Base-by-base conservation (phyloP, 2,113 vertebrate genomes). In the Gobiocypris rarus region DNA sequence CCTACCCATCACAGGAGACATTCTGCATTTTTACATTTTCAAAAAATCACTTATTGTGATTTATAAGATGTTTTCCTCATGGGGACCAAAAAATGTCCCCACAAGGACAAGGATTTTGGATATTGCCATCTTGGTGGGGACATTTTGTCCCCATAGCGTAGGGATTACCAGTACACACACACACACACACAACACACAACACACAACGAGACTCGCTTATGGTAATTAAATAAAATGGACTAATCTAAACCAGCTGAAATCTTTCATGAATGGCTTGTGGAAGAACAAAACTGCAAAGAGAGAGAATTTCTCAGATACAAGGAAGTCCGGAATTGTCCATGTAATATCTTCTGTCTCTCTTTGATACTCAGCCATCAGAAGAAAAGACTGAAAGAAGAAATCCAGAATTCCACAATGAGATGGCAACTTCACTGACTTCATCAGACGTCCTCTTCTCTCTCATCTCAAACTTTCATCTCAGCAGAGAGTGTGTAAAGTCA, bases 301-400 rank as follows among this genome's bases (percentile, higher is more conserved):
- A 83, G 34, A 76, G 10, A 11, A 52, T 56, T 48, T 45, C 67
- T 75, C 45, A 69, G 82, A 56, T 15, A 83, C 48, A 17, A 79
- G 77, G 75, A 80, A 82, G 86, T 82, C 71, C 43, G 9, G 52
- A 87, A 82, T 59, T 83, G 85, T 81, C 89, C 85, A 85, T 88
- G 82, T 79, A 88, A 73, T 65, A 43, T 74, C 56, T 80, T 79
- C 24, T 69, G 22, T 48, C 38, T 76, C 50, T 52, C 73, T 86
- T 83, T 87, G 79, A 88, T 80, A 52, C 34, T 43, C 48, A 84
- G 82, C 38, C 78, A 87, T 84, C 79, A 84, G 19, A 69, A 41
- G n/a, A n/a, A n/a, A n/a, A 76, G 78, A 75, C 43, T 38, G 9
- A 41, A 45, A 24, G 54, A 48, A 67, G 69, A 84, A 75, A 88